Percentiles rank a stretch among this genome's conserved stretches.
Conservation (phyloP, 2,113 vertebrate species). For the Amblyornis subalaris region DNA sequence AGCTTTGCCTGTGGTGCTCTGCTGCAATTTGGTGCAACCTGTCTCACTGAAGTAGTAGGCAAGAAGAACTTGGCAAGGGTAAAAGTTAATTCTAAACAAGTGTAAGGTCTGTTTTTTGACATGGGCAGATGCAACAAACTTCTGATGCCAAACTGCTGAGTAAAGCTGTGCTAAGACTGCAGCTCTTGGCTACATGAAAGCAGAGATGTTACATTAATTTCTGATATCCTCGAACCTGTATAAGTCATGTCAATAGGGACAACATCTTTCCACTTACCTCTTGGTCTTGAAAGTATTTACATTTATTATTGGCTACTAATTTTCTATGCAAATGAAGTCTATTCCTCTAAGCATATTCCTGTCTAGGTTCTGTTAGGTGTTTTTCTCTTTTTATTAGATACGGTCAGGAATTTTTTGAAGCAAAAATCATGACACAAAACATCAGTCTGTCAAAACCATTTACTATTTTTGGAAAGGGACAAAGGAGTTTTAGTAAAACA, state of each 20-base stretch:
- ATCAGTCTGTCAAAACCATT: neutral
- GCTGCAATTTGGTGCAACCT: neutral
- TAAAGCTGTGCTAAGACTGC: neutral
- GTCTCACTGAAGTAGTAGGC: neutral
- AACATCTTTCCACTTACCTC: neutral
- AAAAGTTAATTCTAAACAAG: neutral
- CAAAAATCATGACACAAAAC: neutral
- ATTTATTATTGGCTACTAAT: neutral
- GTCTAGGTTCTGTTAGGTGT: neutral
- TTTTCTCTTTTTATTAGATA: neutral
- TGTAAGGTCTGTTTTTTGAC: neutral
- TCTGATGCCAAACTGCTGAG: neutral
- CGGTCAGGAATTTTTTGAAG: neutral
- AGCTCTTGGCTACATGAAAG: neutral
- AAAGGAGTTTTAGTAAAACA: neutral
- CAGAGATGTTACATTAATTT: neutral
- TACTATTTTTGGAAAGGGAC: neutral
- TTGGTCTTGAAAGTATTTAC: neutral
- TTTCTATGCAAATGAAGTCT: neutral
- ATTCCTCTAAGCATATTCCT: neutral
- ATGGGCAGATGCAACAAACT: neutral
- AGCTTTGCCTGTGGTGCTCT: neutral
- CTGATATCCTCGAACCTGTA: neutral
- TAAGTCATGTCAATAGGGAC: neutral
- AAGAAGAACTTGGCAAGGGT: neutral